Conservation (phyloP, 1,140 invertebrate species). For the Homalodisca vitripennis region DNA sequence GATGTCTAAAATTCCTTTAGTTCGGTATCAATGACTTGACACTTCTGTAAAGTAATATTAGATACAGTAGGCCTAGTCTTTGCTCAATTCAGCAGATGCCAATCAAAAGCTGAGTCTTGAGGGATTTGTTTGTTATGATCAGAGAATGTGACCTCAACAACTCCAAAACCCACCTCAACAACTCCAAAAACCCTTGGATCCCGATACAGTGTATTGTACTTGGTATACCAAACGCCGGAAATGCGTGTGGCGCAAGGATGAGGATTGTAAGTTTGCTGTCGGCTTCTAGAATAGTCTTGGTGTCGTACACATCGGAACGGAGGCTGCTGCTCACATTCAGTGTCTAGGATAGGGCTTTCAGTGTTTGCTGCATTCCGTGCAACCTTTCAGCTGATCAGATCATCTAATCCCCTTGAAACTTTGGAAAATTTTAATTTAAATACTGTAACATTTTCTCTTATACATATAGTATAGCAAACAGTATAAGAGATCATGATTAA, state of each 20-base stretch:
- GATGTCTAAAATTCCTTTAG: no score
- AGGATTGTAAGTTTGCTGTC: slow-evolving; percentile 11
- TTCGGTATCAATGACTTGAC: no score
- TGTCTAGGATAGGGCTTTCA: slow-evolving; percentile 18
- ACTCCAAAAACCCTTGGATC: background rate
- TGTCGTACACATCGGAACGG: background rate
- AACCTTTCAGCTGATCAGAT: no score
- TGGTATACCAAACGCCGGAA: slow-evolving; percentile 3
- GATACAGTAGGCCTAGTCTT: no score
- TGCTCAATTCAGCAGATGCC: slow-evolving; percentile 10
- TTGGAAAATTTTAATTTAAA: no score
- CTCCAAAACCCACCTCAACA: background rate
- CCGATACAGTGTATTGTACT: slow-evolving; percentile 9
- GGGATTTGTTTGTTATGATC: background rate
- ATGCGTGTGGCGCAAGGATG: slow-evolving; percentile 1
- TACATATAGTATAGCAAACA: no score
- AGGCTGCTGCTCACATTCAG: slow-evolving; percentile 1
- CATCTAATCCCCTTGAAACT: no score
- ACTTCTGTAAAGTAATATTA: no score
- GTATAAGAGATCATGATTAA: no score
- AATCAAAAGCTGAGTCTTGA: slow-evolving; percentile 19
- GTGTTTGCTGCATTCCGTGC: no score
- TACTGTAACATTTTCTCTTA: no score
- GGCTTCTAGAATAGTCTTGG: slow-evolving; percentile 8
- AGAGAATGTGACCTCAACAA: background rate